These are phyloP conservation scores for Junonia oenone DNA, from an alignment of 2,888 invertebrate species.

Conservation along the genomic window DNA sequence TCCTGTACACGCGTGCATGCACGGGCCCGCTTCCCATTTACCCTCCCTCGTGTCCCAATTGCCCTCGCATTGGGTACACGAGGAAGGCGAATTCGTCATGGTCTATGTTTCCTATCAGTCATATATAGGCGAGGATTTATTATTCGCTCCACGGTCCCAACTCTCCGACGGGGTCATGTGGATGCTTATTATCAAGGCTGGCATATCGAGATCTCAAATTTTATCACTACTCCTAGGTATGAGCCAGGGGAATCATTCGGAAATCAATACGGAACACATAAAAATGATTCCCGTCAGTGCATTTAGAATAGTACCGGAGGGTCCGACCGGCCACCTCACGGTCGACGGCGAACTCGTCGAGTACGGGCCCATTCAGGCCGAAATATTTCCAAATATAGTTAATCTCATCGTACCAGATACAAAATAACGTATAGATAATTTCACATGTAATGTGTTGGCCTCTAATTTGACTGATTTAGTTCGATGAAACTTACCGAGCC, in stretches of 20 bases:
- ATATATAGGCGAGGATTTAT: conserved; percentile 91
- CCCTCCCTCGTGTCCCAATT: conserved; percentile 89
- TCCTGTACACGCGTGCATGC: conserved; percentile 77
- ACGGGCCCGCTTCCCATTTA: conserved; percentile 86
- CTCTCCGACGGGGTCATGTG: conserved; percentile 95
- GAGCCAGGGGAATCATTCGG: conserved; percentile 89
- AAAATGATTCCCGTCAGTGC: conserved; percentile 92
- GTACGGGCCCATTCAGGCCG: conserved; percentile 92
- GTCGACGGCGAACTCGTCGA: conserved; percentile 96
- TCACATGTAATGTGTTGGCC: conserved; percentile 17
- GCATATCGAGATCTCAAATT: conserved; percentile 89
- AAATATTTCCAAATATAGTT: conserved; percentile 87
- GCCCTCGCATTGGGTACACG: conserved; percentile 87
- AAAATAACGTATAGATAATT: conserved; percentile 43
- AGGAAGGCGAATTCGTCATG: conserved; percentile 87
- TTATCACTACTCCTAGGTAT: conserved; percentile 89
- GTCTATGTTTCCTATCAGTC: conserved; percentile 94
- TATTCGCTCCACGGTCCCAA: conserved; percentile 91
- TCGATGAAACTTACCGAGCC: conserved; percentile 55
- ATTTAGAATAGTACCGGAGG: conserved; percentile 92
- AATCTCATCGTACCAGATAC: conserved; percentile 85
- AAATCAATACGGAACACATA: conserved; percentile 82
- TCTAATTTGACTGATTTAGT: conserved; percentile 49
- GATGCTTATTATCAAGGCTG: conserved; percentile 90
- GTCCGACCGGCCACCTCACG: conserved; percentile 87